Base-by-base conservation (phyloP, 1,140 invertebrate species). In the Plectrocnemia conspersa region DNA sequence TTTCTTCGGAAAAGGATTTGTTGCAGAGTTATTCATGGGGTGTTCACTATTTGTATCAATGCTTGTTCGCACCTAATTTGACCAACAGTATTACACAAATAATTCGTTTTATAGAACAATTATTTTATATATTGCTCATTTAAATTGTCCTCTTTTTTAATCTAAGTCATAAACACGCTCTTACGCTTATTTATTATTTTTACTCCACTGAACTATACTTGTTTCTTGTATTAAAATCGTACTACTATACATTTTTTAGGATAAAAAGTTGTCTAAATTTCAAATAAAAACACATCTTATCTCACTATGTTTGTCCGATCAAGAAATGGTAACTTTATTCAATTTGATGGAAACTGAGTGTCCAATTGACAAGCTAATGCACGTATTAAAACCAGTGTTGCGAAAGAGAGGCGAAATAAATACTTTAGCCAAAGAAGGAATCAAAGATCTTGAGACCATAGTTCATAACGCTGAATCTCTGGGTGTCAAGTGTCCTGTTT, bases 301-400 rank as follows among this genome's bases (percentile, higher is more conserved):
- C 11, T 82, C 78, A 10, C 73, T 79, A 1, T 80, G 84, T 50
- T 70, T 92, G 15, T 81, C 82, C 0, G 84, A 88, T 50, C 80
- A 84, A 24, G 80, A 83, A 2, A 81, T 87, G 33, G 69, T 79
- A 1, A 82, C 78, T 1, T 66, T 95, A 2, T 80, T 85, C 35
- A 82, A 79, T 53, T 76, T 91, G 18, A 76, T 92, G 59, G 82
- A 89, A 56, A 79, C 80, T 0, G 88, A 92, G 62, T 84, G 81
- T 24, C 64, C 81, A 1, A 71, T 87, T 1, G 70, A 68, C 16
- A 85, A 88, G 61, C 77, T 88, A 22, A 68, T 75, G 1, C 82
- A 80, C 47, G 64, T 80, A 0, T 67, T 89, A 1, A 80, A 75
- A 27, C 72, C 75, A 1, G 76, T 88, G 24, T 79, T 78, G 5